Conservation (phyloP, 2,888 invertebrate genomes). For the Malthinus flaveolus region DNA sequence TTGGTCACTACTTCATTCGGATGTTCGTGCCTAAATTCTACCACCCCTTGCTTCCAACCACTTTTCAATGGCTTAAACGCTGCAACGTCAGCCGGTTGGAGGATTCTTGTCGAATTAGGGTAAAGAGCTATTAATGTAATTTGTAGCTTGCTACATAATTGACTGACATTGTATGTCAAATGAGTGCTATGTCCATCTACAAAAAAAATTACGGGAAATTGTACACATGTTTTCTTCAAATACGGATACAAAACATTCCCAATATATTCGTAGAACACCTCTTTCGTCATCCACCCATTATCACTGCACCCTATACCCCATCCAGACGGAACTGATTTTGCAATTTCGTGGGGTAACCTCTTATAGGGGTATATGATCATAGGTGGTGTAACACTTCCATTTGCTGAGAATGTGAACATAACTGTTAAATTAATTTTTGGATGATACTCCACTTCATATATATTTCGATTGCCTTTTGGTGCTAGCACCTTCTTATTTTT, state of each 20-base stretch:
- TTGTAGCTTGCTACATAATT: conserved; percentile 35
- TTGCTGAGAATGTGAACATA: conserved; percentile 45
- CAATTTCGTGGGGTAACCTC: conserved; percentile 43
- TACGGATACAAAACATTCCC: conserved; percentile 42
- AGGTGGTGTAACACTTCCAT: conserved; percentile 38
- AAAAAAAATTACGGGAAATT: conserved; percentile 23
- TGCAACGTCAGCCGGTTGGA: conserved; percentile 38
- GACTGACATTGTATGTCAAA: conserved; percentile 30
- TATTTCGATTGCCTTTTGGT: conserved; percentile 19
- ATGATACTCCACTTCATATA: conserved; percentile 36
- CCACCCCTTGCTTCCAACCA: conserved; percentile 32
- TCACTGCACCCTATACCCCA: conserved; percentile 49
- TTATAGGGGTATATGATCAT: conserved; percentile 45
- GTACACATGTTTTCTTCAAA: conserved; percentile 36
- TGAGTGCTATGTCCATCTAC: conserved; percentile 33
- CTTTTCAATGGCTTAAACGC: conserved; percentile 32
- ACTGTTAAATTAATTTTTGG: conserved; percentile 44
- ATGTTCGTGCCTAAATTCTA: conserved; percentile 33
- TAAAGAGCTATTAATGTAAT: conserved; percentile 37
- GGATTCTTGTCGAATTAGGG: conserved; percentile 37
- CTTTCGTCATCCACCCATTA: conserved; percentile 51
- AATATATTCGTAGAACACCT: conserved; percentile 49
- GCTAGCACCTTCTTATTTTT: conserved; percentile 35
- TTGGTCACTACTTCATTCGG: conserved; percentile 33
- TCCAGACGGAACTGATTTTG: conserved; percentile 40